phyloP scores from a whole-genome alignment of 2,113 vertebrate species.

The mouse (Mus musculus) region DNA sequence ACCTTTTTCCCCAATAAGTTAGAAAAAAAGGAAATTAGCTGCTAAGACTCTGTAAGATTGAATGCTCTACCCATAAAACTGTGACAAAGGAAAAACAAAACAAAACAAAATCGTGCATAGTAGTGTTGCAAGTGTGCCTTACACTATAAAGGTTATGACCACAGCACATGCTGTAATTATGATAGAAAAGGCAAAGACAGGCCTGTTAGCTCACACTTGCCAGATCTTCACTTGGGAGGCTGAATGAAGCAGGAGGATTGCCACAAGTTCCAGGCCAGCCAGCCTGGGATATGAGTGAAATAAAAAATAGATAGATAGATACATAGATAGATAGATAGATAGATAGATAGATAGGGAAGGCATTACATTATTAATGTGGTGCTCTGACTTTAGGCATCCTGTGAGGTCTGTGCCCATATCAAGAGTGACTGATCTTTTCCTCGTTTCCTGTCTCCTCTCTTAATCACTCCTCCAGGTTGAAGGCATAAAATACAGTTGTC shows the following conservation, averaged over 20 bases:
- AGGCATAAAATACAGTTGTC: background rate
- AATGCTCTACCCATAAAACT: background rate
- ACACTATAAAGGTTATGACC: background rate
- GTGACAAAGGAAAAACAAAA: background rate
- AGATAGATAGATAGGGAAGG: background rate
- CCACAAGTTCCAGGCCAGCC: background rate
- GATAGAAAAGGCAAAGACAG: background rate
- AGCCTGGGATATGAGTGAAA: background rate
- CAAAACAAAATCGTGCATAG: background rate
- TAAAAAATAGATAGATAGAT: background rate
- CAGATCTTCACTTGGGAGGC: background rate
- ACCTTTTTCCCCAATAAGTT: background rate
- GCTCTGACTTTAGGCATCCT: background rate
- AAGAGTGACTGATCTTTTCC: background rate
- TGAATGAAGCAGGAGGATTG: background rate
- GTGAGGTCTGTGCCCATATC: background rate
- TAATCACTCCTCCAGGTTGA: background rate
- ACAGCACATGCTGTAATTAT: background rate
- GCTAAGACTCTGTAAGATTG: background rate
- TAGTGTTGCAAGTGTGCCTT: background rate
- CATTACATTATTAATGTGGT: background rate
- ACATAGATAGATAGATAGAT: no score
- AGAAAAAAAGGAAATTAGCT: background rate
- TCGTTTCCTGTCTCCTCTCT: background rate
- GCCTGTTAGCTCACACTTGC: background rate